phyloP scores from a whole-genome alignment of 2,113 vertebrate genomes.

The Pogonocichla stellata region DNA sequence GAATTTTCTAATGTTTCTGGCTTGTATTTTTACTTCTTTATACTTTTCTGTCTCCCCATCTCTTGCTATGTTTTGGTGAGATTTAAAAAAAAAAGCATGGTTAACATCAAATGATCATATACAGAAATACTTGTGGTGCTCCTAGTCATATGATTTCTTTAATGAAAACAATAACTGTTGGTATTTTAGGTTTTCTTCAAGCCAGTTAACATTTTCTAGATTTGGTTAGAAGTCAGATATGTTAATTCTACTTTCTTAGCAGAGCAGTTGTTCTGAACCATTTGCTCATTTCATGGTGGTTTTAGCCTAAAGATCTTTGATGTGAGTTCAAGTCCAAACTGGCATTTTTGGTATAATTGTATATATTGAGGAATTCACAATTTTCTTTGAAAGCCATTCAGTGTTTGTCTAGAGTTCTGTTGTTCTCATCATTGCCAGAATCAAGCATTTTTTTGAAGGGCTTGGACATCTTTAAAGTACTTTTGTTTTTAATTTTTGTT shows the following conservation, averaged over 20 bases:
- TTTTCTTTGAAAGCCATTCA: background rate
- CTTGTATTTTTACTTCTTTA: background rate
- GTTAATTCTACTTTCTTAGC: background rate
- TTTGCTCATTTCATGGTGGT: background rate
- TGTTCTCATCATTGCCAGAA: background rate
- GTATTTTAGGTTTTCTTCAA: background rate
- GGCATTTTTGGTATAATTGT: background rate
- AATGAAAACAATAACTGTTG: background rate
- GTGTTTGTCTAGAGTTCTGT: background rate
- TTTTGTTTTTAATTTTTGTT: background rate
- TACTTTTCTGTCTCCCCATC: background rate
- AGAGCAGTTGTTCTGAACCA: background rate
- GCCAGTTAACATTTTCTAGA: background rate
- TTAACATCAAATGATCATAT: background rate
- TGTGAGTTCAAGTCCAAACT: background rate
- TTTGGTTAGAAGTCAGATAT: background rate
- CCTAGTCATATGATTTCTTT: background rate
- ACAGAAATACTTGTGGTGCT: background rate
- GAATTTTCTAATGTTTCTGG: background rate
- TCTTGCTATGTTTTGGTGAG: background rate
- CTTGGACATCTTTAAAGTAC: background rate
- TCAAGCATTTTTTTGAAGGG: background rate
- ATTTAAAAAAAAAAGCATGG: accelerated
- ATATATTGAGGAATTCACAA: background rate
- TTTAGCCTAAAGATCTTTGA: background rate